These are phyloP conservation scores for Patella vulgata DNA, from an alignment of 1,140 invertebrate genomes.

Conservation along the genomic window DNA sequence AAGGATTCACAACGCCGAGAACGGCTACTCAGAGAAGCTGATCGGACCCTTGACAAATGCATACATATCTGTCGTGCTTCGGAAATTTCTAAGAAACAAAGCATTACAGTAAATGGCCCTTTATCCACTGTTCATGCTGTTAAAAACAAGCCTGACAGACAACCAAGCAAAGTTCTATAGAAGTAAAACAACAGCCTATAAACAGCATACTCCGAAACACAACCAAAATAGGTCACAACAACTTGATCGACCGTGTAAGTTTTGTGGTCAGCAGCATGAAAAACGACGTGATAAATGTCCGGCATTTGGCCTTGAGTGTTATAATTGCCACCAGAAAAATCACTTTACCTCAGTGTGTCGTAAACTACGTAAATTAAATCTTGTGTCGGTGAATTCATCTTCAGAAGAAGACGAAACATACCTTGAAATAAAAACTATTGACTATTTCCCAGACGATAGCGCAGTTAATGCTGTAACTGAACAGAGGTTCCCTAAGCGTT, in stretches of 20 bases:
- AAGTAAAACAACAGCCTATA: no score
- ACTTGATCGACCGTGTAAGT: background rate
- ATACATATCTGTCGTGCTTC: slow-evolving; percentile 2
- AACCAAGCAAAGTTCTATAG: no score
- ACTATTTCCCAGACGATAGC: no score
- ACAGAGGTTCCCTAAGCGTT: no score
- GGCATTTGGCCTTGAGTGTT: slow-evolving; percentile 6
- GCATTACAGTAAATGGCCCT: background rate
- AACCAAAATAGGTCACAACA: background rate
- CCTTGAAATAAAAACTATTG: background rate
- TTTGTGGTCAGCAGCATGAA: background rate
- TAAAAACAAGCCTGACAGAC: background rate
- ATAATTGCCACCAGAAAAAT: background rate
- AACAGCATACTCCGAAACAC: no score
- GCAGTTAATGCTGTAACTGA: no score
- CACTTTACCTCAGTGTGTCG: slow-evolving; percentile 4
- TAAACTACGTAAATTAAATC: background rate
- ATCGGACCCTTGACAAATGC: slow-evolving; percentile 9
- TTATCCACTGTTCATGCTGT: background rate
- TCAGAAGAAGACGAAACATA: background rate
- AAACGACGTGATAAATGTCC: slow-evolving; percentile 8
- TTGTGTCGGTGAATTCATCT: background rate
- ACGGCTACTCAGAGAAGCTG: slow-evolving; percentile 11
- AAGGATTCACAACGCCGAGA: background rate
- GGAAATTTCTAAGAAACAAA: slow-evolving; percentile 5